phyloP scores from a whole-genome alignment of 2,113 vertebrate genomes.

The Apodemus sylvaticus region DNA sequence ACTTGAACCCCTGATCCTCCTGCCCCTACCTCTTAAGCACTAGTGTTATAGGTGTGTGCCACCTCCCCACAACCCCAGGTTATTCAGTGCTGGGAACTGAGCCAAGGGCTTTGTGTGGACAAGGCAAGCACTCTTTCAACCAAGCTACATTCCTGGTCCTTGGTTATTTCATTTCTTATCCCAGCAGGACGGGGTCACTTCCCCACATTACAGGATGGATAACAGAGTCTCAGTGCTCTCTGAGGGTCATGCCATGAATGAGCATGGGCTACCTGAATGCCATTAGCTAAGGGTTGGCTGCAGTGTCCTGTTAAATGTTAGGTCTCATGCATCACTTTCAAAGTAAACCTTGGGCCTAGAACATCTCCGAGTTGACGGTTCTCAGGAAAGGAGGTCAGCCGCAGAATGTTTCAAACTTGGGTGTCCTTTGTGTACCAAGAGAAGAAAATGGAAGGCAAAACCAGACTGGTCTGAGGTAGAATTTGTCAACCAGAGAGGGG shows the following conservation, averaged over 20 bases:
- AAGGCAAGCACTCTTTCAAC: not conserved
- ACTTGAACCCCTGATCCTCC: not conserved
- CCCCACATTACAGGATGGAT: not conserved
- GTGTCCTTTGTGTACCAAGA: too few species aligned
- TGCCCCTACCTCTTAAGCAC: not conserved
- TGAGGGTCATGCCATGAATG: fast-evolving
- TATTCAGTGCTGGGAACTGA: not conserved
- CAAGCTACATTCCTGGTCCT: too few species aligned
- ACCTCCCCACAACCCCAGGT: not conserved
- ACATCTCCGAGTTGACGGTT: not conserved
- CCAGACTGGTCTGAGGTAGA: not conserved
- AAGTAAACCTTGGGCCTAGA: not conserved
- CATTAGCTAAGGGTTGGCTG: not conserved
- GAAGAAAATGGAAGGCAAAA: not conserved
- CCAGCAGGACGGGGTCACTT: fast-evolving
- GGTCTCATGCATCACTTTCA: not conserved
- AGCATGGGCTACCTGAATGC: not conserved
- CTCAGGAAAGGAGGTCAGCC: not conserved
- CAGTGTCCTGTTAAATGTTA: fast-evolving
- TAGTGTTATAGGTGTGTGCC: not conserved
- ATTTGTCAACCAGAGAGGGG: not conserved
- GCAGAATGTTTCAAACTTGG: not conserved
- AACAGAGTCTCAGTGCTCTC: not conserved
- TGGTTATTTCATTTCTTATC: not conserved
- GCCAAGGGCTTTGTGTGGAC: not conserved